Conservation (phyloP, 2,888 invertebrate species). For the Lasioglossum calceatum region DNA sequence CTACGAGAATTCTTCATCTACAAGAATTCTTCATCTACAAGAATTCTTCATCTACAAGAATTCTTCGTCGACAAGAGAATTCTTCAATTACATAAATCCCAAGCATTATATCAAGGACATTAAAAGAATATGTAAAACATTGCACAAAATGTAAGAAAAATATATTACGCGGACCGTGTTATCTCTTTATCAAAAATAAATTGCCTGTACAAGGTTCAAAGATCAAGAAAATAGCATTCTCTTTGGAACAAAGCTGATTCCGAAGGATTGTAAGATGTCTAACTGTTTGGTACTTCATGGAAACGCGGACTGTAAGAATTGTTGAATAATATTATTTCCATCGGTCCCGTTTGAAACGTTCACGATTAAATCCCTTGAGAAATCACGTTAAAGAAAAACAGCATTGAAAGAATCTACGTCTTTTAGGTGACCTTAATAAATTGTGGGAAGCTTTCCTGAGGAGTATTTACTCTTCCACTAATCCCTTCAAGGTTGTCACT, state of each 20-base stretch:
- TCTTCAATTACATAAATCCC: too few relatives aligned
- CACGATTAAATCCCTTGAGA: not conserved
- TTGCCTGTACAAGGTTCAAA: not conserved
- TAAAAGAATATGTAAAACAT: too few relatives aligned
- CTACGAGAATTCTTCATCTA: too few relatives aligned
- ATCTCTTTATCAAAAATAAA: not conserved
- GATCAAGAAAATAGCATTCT: not conserved
- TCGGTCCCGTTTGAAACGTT: constrained; percentile 12
- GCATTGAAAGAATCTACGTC: constrained; percentile 9
- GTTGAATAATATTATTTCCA: not conserved
- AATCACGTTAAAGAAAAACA: constrained; percentile 15
- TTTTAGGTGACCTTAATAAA: constrained; percentile 30
- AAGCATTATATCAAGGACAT: too few relatives aligned
- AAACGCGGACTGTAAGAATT: not conserved
- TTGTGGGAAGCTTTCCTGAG: constrained; percentile 37
- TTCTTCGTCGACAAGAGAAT: too few relatives aligned
- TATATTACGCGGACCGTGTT: not conserved
- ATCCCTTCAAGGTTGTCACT: constrained; percentile 55
- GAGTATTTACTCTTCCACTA: constrained; percentile 52
- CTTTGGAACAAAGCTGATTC: not conserved
- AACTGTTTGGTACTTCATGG: not conserved
- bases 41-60: too few relatives aligned
- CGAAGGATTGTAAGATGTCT: not conserved
- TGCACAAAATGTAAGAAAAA: not conserved
- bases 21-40: too few relatives aligned